Evolutionary conservation across 2,888 invertebrate genomes (phyloP).

Genomic region (Lamellibrachia columna): DNA sequence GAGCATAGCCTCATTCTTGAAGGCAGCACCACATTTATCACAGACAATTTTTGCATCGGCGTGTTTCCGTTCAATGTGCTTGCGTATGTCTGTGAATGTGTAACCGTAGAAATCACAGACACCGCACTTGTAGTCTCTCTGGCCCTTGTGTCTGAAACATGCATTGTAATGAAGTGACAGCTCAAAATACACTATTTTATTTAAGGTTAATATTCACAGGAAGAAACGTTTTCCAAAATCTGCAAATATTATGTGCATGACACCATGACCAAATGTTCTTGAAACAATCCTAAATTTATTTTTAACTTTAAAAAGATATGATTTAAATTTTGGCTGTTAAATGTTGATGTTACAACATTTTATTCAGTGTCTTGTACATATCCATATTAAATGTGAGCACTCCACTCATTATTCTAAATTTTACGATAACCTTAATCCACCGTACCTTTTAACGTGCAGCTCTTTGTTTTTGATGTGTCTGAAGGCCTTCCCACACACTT

Average conservation of each 20-base stretch:
- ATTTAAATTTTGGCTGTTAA: too few species aligned
- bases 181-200: background rate
- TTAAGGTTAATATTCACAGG: too few species aligned
- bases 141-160: conserved; percentile 63
- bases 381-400: too few species aligned
- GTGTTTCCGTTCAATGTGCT: conserved; percentile 67
- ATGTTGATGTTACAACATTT: too few species aligned
- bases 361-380: too few species aligned
- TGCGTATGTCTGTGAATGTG: conserved; percentile 67
- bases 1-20: conserved; percentile 30
- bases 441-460: conserved; percentile 65
- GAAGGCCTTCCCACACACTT: conserved; percentile 65
- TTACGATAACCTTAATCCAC: background rate
- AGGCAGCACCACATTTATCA: conserved; percentile 32
- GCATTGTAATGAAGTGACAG: background rate
- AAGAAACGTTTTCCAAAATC: too few species aligned
- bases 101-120: conserved; percentile 67
- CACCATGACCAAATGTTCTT: too few species aligned
- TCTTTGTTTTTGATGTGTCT: conserved; percentile 66
- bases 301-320: too few species aligned
- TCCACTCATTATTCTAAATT: too few species aligned
- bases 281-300: too few species aligned
- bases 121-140: conserved; percentile 67
- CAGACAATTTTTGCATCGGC: conserved; percentile 41
- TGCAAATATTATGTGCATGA: too few species aligned